Percentiles rank a stretch among this genome's conserved stretches.
These are phyloP conservation scores for Ophion obscuratus DNA, from an alignment of 2,888 invertebrate species.

Conservation along the genomic window DNA sequence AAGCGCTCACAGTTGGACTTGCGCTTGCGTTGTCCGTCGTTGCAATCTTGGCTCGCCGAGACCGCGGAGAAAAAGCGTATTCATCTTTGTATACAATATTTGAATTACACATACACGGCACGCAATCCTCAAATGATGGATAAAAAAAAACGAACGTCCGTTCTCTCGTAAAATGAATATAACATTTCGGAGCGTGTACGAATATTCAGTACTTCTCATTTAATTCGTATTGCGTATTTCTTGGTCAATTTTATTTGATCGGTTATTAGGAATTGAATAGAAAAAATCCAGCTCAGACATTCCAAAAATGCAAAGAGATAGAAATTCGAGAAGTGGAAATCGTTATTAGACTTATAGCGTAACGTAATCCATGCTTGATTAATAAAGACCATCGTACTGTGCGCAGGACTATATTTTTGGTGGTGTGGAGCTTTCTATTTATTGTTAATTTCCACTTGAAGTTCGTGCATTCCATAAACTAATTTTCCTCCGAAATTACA, in stretches of 20 bases:
- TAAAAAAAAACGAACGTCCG: neutral
- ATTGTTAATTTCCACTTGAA: no score
- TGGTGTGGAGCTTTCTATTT: no score
- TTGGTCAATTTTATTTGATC: neutral
- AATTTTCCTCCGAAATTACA: no score
- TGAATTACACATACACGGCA: neutral
- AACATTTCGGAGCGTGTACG: neutral
- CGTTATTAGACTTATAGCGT: no score
- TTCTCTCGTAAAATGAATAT: neutral
- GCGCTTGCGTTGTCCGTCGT: neutral
- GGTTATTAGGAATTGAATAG: neutral
- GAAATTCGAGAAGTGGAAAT: neutral
- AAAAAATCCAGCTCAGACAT: neutral
- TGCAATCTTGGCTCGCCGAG: neutral
- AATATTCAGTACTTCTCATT: neutral
- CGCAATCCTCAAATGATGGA: neutral
- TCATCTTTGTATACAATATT: neutral
- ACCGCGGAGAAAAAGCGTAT: neutral
- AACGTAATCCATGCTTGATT: no score
- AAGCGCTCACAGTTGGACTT: neutral
- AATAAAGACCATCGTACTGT: no score
- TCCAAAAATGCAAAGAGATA: neutral
- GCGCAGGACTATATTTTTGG: no score
- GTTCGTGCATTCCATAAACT: no score
- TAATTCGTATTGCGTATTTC: neutral